Evolutionary conservation across 2,113 vertebrate genomes (phyloP).

Genomic region (Enhydra lutris): DNA sequence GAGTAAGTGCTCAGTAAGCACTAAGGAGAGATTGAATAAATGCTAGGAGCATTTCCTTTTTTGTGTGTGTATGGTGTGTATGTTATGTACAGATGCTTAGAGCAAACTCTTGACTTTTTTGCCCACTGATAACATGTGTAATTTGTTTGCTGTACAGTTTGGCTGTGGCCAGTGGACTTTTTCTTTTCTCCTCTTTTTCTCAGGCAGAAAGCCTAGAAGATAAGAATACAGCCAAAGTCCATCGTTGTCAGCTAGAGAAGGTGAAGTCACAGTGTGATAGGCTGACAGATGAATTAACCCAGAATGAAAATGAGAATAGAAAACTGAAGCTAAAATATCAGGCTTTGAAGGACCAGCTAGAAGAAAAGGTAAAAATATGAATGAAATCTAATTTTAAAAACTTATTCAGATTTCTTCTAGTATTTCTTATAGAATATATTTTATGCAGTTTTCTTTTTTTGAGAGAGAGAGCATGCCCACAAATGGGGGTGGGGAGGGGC

Average conservation of each 20-base stretch:
- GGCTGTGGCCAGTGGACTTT: background rate
- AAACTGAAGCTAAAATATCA: constrained; percentile 87
- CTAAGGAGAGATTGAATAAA: background rate
- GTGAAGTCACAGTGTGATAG: constrained; percentile 93
- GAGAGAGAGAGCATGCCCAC: background rate
- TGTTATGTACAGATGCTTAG: background rate
- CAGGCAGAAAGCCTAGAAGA: constrained; percentile 88
- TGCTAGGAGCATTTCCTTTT: background rate
- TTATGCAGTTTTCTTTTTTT: background rate
- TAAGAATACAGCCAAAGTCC: constrained; percentile 84
- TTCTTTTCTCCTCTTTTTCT: constrained; percentile 46
- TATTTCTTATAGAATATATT: background rate
- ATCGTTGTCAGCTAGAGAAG: constrained; percentile 89
- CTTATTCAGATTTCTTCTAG: background rate
- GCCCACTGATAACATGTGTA: background rate
- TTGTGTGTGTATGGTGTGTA: background rate
- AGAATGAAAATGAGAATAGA: constrained; percentile 84
- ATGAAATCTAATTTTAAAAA: background rate
- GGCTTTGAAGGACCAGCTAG: constrained; percentile 88
- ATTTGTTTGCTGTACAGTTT: constrained; percentile 6
- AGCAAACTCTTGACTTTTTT: background rate
- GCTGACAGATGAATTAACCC: constrained; percentile 86
- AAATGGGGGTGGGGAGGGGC: background rate
- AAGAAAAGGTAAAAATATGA: constrained; percentile 88
- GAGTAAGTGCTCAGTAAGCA: background rate